A percentile compares a stretch with the other conserved stretches of the same genome.
phyloP scores from a whole-genome alignment of 2,797 vertebrate genomes.

The Mormyrus proboscirostris region DNA sequence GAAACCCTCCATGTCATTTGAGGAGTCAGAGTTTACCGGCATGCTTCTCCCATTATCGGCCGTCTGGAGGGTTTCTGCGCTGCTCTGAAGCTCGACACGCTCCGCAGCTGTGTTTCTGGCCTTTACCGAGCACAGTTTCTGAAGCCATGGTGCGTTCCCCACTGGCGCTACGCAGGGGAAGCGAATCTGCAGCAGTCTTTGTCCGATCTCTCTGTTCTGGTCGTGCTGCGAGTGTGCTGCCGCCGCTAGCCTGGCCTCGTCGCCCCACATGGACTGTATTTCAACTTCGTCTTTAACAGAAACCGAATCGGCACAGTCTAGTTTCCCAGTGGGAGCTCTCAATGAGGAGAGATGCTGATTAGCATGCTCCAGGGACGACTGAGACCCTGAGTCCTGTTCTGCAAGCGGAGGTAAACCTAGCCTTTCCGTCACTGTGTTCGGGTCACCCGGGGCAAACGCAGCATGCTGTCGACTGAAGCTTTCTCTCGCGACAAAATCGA shows the following conservation, averaged over 20 bases:
- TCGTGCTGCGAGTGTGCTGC: neutral
- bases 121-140: neutral
- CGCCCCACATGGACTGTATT: neutral
- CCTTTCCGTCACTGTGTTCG: neutral
- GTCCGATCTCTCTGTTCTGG: neutral
- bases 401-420: neutral
- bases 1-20: neutral
- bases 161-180: neutral
- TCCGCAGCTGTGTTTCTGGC: neutral
- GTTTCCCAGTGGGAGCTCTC: neutral
- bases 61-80: neutral
- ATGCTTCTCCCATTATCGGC: neutral
- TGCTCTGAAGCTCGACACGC: neutral
- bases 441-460: neutral
- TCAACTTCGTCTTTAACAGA: conserved; percentile 20
- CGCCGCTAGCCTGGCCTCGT: neutral
- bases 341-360: neutral
- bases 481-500: neutral
- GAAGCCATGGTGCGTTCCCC: neutral
- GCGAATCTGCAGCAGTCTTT: neutral
- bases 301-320: neutral
- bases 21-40: neutral
- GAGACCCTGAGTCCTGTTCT: neutral
- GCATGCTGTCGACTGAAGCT: neutral
- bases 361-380: neutral